These are phyloP conservation scores for Trigoniulus corallinus DNA, from an alignment of 1,140 invertebrate genomes.

Conservation along the genomic window DNA sequence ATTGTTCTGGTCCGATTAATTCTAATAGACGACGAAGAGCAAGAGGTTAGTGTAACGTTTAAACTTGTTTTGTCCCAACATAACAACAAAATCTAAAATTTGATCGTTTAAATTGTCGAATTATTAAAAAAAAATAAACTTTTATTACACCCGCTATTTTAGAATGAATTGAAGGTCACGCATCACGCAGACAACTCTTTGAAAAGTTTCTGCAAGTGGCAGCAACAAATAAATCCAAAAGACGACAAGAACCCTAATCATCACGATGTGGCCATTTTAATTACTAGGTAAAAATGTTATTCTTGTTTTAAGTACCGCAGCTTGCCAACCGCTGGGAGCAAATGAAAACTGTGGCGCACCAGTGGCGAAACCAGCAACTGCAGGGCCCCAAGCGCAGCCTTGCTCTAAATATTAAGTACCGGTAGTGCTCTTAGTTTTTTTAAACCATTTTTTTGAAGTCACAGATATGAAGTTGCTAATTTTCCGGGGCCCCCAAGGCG, in stretches of 20 bases:
- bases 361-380: no score
- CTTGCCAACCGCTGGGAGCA: no score
- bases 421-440: no score
- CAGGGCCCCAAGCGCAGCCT: no score
- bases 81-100: neutral
- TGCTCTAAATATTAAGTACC: no score
- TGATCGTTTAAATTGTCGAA: neutral
- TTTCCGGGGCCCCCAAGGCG: no score
- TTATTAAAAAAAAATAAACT: conserved; percentile 9
- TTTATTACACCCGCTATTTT: conserved; percentile 13
- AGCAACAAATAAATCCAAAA: conserved; percentile 53
- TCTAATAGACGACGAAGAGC: conserved; percentile 35
- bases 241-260: conserved; percentile 70
- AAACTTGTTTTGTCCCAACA: neutral
- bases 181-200: conserved; percentile 66
- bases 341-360: no score
- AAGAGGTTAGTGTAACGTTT: conserved; percentile 4
- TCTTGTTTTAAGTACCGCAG: neutral
- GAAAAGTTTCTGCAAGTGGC: conserved; percentile 72
- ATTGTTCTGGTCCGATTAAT: conserved; percentile 70
- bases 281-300: conserved; percentile 46
- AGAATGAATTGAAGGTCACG: conserved; percentile 53
- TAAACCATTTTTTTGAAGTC: no score
- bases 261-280: conserved; percentile 79
- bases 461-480: no score